Evolutionary conservation across 2,888 invertebrate species (phyloP).

Genomic region (Melanostoma scalare): DNA sequence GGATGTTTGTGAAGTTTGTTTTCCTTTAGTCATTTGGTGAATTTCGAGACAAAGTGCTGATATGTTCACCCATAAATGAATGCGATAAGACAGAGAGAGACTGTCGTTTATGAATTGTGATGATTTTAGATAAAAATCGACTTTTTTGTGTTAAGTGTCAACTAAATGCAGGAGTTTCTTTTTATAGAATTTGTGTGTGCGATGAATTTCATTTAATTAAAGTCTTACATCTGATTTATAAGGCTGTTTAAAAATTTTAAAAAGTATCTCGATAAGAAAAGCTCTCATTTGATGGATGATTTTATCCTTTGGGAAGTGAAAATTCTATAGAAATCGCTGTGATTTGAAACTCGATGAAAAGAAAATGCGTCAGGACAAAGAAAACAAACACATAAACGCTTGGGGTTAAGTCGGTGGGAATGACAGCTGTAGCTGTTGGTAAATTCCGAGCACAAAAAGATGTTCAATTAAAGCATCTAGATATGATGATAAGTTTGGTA

Average conservation of each 20-base stretch:
- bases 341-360: no score
- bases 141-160: conserved; percentile 3
- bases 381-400: no score
- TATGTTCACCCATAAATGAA: conserved; percentile 62
- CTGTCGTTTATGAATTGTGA: conserved; percentile 70
- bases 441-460: no score
- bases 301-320: neutral
- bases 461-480: no score
- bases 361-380: no score
- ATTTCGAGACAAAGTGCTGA: conserved; percentile 63
- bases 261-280: conserved; percentile 5
- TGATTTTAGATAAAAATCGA: conserved; percentile 53
- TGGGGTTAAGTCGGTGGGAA: no score
- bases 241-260: conserved; percentile 52
- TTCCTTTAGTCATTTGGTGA: conserved; percentile 46
- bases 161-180: conserved; percentile 18
- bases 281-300: conserved; percentile 14
- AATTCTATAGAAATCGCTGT: no score
- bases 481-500: no score
- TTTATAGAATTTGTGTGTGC: conserved; percentile 19
- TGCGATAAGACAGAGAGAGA: conserved; percentile 48
- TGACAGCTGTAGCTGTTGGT: no score
- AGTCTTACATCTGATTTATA: conserved; percentile 54
- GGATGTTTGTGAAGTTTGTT: conserved; percentile 28
- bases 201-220: conserved; percentile 67